Base-by-base conservation (phyloP, 2,888 invertebrate genomes). In the Chirona hameri region DNA sequence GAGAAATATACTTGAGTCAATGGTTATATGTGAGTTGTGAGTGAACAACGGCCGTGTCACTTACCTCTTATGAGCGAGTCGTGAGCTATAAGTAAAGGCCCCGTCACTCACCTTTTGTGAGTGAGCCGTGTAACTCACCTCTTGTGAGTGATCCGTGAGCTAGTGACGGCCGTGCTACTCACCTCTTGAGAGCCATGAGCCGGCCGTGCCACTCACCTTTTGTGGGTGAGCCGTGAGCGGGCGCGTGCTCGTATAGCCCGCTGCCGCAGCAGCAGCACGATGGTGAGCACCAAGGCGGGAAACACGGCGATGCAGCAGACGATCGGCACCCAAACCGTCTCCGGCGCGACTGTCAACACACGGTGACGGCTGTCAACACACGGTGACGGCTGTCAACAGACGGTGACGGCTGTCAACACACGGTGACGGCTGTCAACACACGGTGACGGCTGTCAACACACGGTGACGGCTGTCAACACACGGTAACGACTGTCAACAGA, bases 311-410 rank as follows among this genome's bases (percentile, higher is more conserved):
- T 72, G 31, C 72, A 72, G 31, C 31, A 31, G 31, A 72, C 72
- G 31, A 72, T 72, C 31, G 72, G 72, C 72, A 72, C 72, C 72
- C 72, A 72, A 5, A 72, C 31, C 3, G 72, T 72, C 72, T 72
- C 72, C 72, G 72, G 72, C 3, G 31, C 7, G 31, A 72, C 72
- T 72, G 72, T 0, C 9, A 27, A 69, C 60, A 60, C 4, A 39
- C 39, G 39, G 39, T 39, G 39, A 39, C 39, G 7, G 39, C 39
- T 39, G 39, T 39, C 39, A 39, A 39, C 39, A 39, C 4, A 39
- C 7, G 39, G 39, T 39, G 39, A 39, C 39, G 7, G 39, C 39
- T 39, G 39, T 39, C 39, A 39, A 39, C 39, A 39, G 2, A 39
- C 39, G 7, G 39, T 39, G 39, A 7, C 39, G 7, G 39, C 39